A percentile compares a stretch with the other conserved stretches of the same genome.
Conservation (phyloP, 2,797 vertebrate species). For the Strix occidentalis region DNA sequence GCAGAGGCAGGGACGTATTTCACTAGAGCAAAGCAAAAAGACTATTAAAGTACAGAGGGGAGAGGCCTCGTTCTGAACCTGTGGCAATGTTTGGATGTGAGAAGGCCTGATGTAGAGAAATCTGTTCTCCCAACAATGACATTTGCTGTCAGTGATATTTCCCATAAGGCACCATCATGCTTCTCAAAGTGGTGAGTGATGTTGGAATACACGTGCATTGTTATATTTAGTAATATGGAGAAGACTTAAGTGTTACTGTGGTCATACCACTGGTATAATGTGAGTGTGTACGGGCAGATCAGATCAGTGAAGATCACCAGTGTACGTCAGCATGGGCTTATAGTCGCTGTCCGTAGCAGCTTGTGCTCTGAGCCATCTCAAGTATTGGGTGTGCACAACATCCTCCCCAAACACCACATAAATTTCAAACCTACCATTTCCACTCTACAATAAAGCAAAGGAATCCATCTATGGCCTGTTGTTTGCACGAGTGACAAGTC, state of each 20-base stretch:
- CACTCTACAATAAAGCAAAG: background rate
- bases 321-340: fast-evolving
- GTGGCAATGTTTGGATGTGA: background rate
- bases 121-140: background rate
- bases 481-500: background rate
- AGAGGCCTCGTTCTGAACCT: background rate
- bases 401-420: background rate
- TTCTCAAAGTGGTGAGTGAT: background rate
- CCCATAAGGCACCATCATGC: background rate
- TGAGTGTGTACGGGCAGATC: background rate
- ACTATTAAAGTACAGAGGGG: background rate
- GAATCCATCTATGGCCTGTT: background rate
- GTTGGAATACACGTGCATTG: fast-evolving
- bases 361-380: background rate
- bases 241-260: background rate
- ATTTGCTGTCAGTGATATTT: background rate
- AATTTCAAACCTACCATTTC: background rate
- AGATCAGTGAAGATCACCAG: background rate
- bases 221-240: background rate
- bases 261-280: too few relatives aligned
- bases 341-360: fast-evolving
- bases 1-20: background rate
- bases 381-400: fast-evolving
- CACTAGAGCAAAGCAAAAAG: background rate
- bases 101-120: background rate